A percentile compares a stretch with the other conserved stretches of the same genome.
Conservation (phyloP, 2,888 invertebrate genomes). For the Aporophyla lueneburgensis region DNA sequence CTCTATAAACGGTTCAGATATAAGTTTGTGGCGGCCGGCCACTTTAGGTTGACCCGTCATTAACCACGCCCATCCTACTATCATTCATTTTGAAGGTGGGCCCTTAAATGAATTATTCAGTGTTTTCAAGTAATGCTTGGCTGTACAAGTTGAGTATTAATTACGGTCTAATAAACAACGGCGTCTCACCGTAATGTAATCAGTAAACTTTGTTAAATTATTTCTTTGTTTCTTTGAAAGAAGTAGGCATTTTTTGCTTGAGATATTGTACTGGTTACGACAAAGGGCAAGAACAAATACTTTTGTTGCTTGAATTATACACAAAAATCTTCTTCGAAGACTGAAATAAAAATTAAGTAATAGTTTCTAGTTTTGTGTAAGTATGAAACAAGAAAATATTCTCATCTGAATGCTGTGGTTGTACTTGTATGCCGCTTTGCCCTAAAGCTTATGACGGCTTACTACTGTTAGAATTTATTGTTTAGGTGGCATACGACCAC, state of each 20-base stretch:
- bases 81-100: too few relatives aligned
- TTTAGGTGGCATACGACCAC: too few relatives aligned
- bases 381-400: neutral
- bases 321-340: neutral
- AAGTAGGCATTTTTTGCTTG: neutral
- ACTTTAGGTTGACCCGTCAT: too few relatives aligned
- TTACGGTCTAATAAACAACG: conserved; percentile 59
- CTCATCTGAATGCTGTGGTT: too few relatives aligned
- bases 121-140: conserved; percentile 55
- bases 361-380: too few relatives aligned
- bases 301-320: neutral
- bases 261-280: conserved; percentile 12
- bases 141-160: conserved; percentile 57
- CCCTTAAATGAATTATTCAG: conserved; percentile 61
- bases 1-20: too few relatives aligned
- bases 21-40: too few relatives aligned
- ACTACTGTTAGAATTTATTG: too few relatives aligned
- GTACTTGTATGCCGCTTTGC: too few relatives aligned
- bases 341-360: neutral
- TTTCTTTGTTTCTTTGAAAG: conserved; percentile 35
- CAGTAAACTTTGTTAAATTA: conserved; percentile 51
- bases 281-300: conserved; percentile 3
- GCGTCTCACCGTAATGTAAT: conserved; percentile 55
- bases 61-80: too few relatives aligned
- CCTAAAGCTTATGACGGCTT: too few relatives aligned